Evolutionary conservation across 2,113 vertebrate species (phyloP), one percentile per base, ranked within the genome.

Genomic region (Oenanthe oenanthe): DNA sequence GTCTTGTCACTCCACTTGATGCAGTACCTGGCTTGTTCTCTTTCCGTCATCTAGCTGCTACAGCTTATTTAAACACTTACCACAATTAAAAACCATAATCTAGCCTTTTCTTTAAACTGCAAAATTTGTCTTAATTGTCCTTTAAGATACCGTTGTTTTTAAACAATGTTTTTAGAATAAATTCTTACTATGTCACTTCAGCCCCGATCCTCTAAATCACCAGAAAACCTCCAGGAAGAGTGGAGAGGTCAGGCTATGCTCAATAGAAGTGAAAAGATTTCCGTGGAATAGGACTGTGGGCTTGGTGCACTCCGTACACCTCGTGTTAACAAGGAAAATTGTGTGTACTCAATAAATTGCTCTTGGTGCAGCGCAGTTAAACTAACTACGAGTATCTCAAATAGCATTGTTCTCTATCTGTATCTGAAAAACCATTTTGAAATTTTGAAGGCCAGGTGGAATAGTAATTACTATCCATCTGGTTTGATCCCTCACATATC

Each of bases 11-110:
- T 85, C 51, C 12, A 29, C 32, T 40, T 84, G 68, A 43, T 88
- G 63, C 48, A 72, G 53, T 95, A 93, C 90, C 80, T 81, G 80
- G 42, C 79, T 91, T 91, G 63, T 83, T 93, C 70, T 87, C 36
- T 63, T 83, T 38, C 56, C 60, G 86, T 68, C 38, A 70, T 36
- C 61, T 77, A 81, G 56, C 65, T 85, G 87, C 73, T 89, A 73
- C 62, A 70, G 81, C 74, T 88, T 96, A 68, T 85, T 87, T 95
- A 76, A 79, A 32, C 25, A 18, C 45, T 85, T 87, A 73, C 42
- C 21, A 53, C 45, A 53, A 14, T 19, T 54, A 72, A 53, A 77
- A 89, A 78, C 17, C 19, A 11, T 7, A 7, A 43, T 40, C 16
- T 65, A 38, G 29, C 26, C 28, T 85, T 60, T 60, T 67, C 29